Conservation (phyloP, 2,888 invertebrate species). For the Julus scanicus region DNA sequence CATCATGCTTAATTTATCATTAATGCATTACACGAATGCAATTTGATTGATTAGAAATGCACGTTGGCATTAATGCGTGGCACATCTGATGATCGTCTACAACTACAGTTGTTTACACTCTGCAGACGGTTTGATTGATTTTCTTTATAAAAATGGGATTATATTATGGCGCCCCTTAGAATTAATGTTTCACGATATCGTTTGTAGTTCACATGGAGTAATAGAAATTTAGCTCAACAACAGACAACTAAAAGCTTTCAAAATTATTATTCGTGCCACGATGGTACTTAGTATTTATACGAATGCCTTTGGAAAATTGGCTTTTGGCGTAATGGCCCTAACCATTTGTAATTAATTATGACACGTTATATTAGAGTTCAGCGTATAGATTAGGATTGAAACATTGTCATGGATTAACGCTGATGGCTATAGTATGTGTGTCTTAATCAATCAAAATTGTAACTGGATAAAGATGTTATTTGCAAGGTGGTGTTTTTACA, state of each 20-base stretch:
- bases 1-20: neutral
- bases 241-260: slow-evolving; percentile 38
- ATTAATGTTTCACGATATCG: neutral
- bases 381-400: too few species aligned
- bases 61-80: slow-evolving; percentile 29
- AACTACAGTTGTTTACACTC: neutral
- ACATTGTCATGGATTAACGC: neutral
- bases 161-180: slow-evolving; percentile 10
- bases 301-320: neutral
- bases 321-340: neutral
- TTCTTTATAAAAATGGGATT: slow-evolving; percentile 38
- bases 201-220: neutral
- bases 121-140: slow-evolving; percentile 11
- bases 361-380: neutral
- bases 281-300: slow-evolving; percentile 6
- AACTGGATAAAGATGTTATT: neutral
- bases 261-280: slow-evolving; percentile 38
- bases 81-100: neutral
- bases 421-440: neutral
- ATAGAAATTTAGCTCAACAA: neutral
- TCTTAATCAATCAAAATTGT: slow-evolving; percentile 26
- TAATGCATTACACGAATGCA: neutral
- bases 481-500: neutral
- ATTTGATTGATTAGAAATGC: slow-evolving; percentile 9
- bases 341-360: slow-evolving; percentile 39